Evolutionary conservation across 2,113 vertebrate species (phyloP).

Genomic region (Percina caprodes): DNA sequence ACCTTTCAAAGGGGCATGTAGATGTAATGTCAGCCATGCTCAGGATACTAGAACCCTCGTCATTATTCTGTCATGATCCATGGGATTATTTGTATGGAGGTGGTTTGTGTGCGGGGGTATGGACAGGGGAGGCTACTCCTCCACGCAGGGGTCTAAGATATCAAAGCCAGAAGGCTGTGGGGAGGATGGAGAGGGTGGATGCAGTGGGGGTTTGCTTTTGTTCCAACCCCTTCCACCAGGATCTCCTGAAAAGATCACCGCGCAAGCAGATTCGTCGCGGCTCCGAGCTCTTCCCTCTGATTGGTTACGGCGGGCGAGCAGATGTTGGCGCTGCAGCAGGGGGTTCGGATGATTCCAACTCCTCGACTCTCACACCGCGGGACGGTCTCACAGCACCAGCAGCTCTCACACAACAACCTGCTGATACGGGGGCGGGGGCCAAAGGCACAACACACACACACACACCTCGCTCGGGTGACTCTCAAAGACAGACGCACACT

Average conservation of each 20-base stretch:
- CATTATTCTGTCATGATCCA: constrained; percentile 80
- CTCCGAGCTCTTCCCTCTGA: constrained; percentile 74
- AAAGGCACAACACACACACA: constrained; percentile 21
- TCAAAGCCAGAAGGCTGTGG: constrained; percentile 81
- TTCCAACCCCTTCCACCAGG: constrained; percentile 81
- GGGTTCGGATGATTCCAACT: constrained; percentile 77
- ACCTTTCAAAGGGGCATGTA: constrained; percentile 38
- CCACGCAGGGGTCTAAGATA: constrained; percentile 86
- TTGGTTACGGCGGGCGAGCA: constrained; percentile 80
- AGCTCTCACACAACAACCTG: constrained; percentile 62
- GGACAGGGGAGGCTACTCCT: constrained; percentile 72
- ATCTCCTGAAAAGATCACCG: constrained; percentile 86
- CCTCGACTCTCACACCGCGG: constrained; percentile 70
- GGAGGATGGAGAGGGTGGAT: constrained; percentile 72
- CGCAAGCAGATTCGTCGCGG: constrained; percentile 84
- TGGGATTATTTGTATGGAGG: constrained; percentile 75
- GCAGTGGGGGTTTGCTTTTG: constrained; percentile 78
- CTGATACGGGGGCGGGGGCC: constrained; percentile 54
- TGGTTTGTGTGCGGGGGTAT: constrained; percentile 55
- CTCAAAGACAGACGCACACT: constrained; percentile 65
- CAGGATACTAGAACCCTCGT: constrained; percentile 55
- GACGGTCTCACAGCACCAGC: constrained; percentile 66
- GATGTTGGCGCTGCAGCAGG: constrained; percentile 85
- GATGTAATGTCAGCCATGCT: constrained; percentile 48
- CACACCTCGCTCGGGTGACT: constrained; percentile 59